Conservation (phyloP, 2,797 vertebrate genomes). For the Lacerta agilis region DNA sequence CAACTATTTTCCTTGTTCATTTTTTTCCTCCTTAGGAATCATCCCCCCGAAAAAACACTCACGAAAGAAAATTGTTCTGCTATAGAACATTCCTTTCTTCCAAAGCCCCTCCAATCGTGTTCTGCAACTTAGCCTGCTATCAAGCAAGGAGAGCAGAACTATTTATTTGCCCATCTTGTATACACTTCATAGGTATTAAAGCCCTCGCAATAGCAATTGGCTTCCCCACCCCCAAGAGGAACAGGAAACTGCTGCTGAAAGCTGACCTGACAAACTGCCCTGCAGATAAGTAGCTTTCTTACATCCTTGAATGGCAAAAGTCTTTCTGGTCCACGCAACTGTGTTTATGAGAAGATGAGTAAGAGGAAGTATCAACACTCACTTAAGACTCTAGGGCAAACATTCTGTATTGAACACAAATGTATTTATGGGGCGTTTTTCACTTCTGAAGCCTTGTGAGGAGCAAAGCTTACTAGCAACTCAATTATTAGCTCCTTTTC, state of each 20-base stretch:
- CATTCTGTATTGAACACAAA: background rate
- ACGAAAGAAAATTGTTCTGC: background rate
- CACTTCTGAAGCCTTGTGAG: background rate
- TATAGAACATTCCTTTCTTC: background rate
- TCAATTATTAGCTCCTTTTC: background rate
- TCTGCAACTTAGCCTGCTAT: background rate
- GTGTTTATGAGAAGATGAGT: background rate
- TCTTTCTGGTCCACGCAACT: background rate
- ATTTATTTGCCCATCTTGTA: background rate
- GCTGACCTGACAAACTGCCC: background rate
- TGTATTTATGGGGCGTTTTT: background rate
- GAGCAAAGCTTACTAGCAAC: background rate
- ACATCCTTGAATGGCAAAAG: background rate
- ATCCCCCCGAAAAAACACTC: background rate
- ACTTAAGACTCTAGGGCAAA: background rate
- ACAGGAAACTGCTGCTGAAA: background rate
- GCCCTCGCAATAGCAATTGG: background rate
- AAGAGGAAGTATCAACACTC: slow-evolving; percentile 1
- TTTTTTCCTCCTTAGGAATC: background rate
- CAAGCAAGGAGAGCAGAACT: background rate
- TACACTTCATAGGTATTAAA: background rate
- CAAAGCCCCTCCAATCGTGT: background rate
- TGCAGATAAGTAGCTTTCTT: background rate
- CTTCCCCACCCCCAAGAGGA: background rate
- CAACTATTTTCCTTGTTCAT: background rate